These are phyloP conservation scores for Etia nguti DNA, from an alignment of 2,113 vertebrate species.

Conservation along the genomic window DNA sequence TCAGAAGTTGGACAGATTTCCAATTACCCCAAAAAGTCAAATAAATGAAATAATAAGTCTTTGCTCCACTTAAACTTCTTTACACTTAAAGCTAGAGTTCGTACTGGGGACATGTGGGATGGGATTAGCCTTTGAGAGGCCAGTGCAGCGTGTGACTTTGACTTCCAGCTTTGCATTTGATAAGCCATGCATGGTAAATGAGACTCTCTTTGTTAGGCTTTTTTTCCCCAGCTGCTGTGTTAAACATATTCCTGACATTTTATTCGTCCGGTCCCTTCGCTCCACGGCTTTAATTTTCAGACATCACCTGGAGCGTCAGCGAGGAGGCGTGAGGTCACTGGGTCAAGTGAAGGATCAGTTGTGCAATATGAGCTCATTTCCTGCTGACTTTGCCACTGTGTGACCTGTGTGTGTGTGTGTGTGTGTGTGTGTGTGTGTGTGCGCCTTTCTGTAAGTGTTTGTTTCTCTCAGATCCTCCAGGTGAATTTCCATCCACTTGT, in stretches of 20 bases:
- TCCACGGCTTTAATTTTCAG: neutral
- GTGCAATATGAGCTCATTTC: slow-evolving; percentile 12
- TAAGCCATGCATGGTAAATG: neutral
- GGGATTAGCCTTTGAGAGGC: slow-evolving; percentile 30
- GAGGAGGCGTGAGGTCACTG: neutral
- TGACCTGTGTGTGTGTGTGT: neutral
- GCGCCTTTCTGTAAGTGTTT: neutral
- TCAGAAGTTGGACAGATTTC: neutral
- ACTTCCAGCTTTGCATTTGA: neutral
- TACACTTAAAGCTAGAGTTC: neutral
- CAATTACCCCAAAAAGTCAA: neutral
- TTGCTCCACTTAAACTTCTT: neutral
- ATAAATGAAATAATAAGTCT: neutral
- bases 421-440: neutral
- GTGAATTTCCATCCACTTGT: neutral
- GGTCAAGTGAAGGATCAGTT: neutral
- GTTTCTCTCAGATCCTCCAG: neutral
- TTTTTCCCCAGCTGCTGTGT: neutral
- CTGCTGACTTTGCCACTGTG: neutral
- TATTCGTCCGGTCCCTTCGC: neutral
- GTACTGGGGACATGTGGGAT: neutral
- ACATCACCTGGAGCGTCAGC: neutral
- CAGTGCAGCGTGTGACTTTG: neutral
- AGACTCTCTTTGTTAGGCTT: neutral
- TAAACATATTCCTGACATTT: neutral